These are phyloP conservation scores for Ectemnius continuus DNA, from an alignment of 2,888 invertebrate species.

Conservation along the genomic window DNA sequence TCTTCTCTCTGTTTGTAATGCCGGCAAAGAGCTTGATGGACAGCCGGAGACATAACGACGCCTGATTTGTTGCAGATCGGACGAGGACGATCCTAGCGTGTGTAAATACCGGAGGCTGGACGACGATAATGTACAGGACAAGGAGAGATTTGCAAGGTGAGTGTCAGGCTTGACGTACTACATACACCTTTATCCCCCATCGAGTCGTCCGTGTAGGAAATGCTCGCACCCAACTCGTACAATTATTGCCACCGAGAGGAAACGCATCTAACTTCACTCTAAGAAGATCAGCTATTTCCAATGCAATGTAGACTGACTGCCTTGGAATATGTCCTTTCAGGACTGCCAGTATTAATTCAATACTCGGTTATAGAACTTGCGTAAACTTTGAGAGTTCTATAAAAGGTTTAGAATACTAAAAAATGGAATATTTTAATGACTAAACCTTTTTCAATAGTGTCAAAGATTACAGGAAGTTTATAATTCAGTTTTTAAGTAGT, in stretches of 20 bases:
- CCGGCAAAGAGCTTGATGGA: background rate
- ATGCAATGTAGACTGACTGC: too few species aligned
- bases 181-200: slow-evolving; percentile 9
- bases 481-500: too few species aligned
- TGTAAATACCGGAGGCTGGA: slow-evolving; percentile 93
- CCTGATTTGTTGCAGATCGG: slow-evolving; percentile 82
- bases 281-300: too few species aligned
- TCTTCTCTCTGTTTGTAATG: slow-evolving; percentile 11
- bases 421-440: too few species aligned
- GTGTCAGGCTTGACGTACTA: slow-evolving; percentile 68
- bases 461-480: too few species aligned
- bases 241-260: background rate
- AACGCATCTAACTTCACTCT: background rate
- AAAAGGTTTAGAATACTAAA: too few species aligned
- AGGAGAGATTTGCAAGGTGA: slow-evolving; percentile 97
- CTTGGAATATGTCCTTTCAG: too few species aligned
- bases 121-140: slow-evolving; percentile 96
- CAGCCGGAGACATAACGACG: background rate
- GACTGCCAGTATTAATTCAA: too few species aligned
- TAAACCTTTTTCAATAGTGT: too few species aligned
- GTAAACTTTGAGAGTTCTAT: too few species aligned
- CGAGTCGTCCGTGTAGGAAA: too few species aligned
- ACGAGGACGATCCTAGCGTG: slow-evolving; percentile 92
- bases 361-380: too few species aligned
- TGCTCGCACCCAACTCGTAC: background rate